A percentile compares a stretch with the other conserved stretches of the same genome.
Conservation (phyloP, 1,140 invertebrate species). For the Drosophila jambulina region DNA sequence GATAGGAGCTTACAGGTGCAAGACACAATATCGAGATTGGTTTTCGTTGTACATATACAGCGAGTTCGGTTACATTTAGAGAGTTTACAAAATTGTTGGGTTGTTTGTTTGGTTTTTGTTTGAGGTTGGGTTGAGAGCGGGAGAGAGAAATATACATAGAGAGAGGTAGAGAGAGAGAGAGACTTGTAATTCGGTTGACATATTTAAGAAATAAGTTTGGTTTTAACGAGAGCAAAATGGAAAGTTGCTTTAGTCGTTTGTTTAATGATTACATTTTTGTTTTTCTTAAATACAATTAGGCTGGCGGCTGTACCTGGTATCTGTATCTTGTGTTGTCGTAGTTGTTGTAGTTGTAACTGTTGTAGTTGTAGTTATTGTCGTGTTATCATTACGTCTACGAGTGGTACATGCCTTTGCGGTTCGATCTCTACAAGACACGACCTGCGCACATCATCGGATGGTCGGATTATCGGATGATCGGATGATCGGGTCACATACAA, state of each 20-base stretch:
- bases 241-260: conserved; percentile 58
- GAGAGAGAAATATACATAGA: conserved; percentile 59
- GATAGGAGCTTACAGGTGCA: conserved; percentile 42
- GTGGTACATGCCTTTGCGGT: conserved; percentile 78
- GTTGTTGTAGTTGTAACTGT: conserved; percentile 66
- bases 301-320: conserved; percentile 76
- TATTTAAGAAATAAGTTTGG: conserved; percentile 33
- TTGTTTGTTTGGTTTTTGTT: conserved; percentile 31
- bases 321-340: conserved; percentile 81
- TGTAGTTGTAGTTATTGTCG: conserved; percentile 75
- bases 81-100: conserved; percentile 54
- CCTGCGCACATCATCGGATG: conserved; percentile 64
- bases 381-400: conserved; percentile 79
- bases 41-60: conserved; percentile 49
- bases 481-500: conserved; percentile 37
- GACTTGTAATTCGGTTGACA: conserved; percentile 66
- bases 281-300: conserved; percentile 33
- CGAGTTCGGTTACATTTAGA: conserved; percentile 61
- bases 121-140: conserved; percentile 61
- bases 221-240: conserved; percentile 73
- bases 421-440: conserved; percentile 80
- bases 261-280: conserved; percentile 51
- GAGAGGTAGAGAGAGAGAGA: conserved; percentile 54
- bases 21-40: conserved; percentile 48
- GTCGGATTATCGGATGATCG: conserved; percentile 12